Base-by-base conservation (phyloP, 2,797 vertebrate genomes). In the Hydrocynus forskahlii region DNA sequence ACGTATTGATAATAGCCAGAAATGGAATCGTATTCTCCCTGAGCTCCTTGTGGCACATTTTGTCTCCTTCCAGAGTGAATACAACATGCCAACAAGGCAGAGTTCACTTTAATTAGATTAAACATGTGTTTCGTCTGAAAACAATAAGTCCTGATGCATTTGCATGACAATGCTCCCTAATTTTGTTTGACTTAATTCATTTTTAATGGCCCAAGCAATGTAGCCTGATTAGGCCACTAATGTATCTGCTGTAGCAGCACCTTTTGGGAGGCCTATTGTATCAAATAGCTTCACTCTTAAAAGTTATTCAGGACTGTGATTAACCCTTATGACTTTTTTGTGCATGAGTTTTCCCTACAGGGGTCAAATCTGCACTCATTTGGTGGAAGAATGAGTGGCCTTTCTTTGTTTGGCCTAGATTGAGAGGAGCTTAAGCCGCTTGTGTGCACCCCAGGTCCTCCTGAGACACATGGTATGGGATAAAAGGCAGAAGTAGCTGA, bases 51-150 rank as follows among this genome's bases (percentile, higher is more conserved):
- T 86, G 64, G 43, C 73, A 60, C 48, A 55, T 78, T 72, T 78
- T 73, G 79, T 75, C 63, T 82, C 52, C 68, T 86, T 86, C 86
- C 59, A 78, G 60, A 73, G 38, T 5, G 16, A 78, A 87, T 84
- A 87, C 80, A 89, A 84, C 84, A 76, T 59, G 78, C 68, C 76
- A 87, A 80, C 80, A 87, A 86, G 83, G 71, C 48, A 59, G 83
- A 92, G 90, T 91, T 92, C 87, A 86, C 82, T 91, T 92, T 91
- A 91, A 93, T 92, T 92, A 90, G 90, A 92, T 90, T 88, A 86
- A 90, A 93, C 90, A 90, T 88, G 86, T 92, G 91, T 92, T 91
- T 85, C 82, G 73, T 85, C 16, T 55, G 81, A 80, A 82, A 89
- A 93, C 90, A 92, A 91, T 89, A 72, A 86, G 88, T 90, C 81